Base-by-base conservation (phyloP, 2,797 vertebrate genomes). In the Bryconaethiops microstoma region DNA sequence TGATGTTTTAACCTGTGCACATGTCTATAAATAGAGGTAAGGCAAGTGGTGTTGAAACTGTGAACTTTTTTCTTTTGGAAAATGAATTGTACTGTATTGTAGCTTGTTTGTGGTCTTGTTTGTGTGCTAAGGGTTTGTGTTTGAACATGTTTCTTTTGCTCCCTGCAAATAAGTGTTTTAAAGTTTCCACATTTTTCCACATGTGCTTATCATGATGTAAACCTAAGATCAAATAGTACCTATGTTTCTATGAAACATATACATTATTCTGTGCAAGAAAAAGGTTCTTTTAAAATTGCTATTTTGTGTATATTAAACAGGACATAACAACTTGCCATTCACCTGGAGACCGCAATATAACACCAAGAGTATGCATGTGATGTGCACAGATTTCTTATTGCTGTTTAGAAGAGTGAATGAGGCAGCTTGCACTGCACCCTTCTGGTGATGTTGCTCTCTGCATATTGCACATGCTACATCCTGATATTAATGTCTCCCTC, bases 401-500 rank as follows among this genome's bases (percentile, higher is more conserved):
- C 17, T 82, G 78, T 77, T 42, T 45, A 81, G 74, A 59, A 57
- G 76, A 77, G 45, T 76, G 57, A 67, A 86, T 80, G 9, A 57
- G 76, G 54, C 73, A 40, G 72, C 74, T 87, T 80, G 87, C 87
- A 91, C 88, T 92, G 91, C 90, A 88, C 89, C 84, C 92, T 92
- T 86, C 92, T 93, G 92, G 93, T 87, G 69, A 82, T 76, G 85
- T 84, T 71, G 88, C 92, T n/a, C n/a, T n/a, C n/a, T n/a, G n/a
- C n/a, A 91, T 84, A 80, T 86, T 75, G 78, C 70, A 77, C 81
- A 80, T 81, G 76, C 75, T 69, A 82, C 76, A 62, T 63, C 83
- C 85, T 82, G 0, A 10, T 71, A 39, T 50, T 35, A 86, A 59
- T 80, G 80, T 81, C 84, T 70, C 73, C 72, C 86, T 79, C 54